Conservation (phyloP, 2,888 invertebrate species). For the Zygaena filipendulae region DNA sequence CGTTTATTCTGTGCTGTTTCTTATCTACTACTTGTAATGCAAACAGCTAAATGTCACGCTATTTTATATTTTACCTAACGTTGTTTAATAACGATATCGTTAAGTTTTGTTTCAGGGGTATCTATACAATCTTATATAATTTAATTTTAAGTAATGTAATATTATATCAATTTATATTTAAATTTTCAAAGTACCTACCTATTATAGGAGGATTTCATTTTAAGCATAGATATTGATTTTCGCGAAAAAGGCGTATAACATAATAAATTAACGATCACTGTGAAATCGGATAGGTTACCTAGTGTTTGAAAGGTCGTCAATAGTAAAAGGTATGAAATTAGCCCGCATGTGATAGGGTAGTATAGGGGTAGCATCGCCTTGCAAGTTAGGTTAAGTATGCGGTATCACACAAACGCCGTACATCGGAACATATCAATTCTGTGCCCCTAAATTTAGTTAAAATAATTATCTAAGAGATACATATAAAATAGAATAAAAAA, state of each 20-base stretch:
- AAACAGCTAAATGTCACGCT: slow-evolving; percentile 65
- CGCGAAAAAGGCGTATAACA: no score
- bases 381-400: slow-evolving; percentile 67
- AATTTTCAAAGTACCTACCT: no score
- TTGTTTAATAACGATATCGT: neutral
- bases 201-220: no score
- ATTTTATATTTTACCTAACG: slow-evolving; percentile 30
- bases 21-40: slow-evolving; percentile 59
- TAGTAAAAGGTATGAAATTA: slow-evolving; percentile 54
- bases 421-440: slow-evolving; percentile 83
- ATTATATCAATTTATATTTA: neutral
- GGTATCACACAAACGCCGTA: slow-evolving; percentile 74
- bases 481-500: slow-evolving; percentile 61
- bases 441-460: slow-evolving; percentile 75
- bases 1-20: slow-evolving; percentile 65
- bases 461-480: slow-evolving; percentile 65
- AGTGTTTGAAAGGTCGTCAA: slow-evolving; percentile 33
- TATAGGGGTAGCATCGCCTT: slow-evolving; percentile 62
- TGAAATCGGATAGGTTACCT: slow-evolving; percentile 52
- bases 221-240: no score
- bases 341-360: slow-evolving; percentile 64
- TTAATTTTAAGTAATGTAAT: neutral
- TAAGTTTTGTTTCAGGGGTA: neutral
- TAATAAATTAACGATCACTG: slow-evolving; percentile 45
- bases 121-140: neutral